Evolutionary conservation across 2,888 invertebrate species (phyloP), one percentile per base, ranked within the genome.

Genomic region (Oscheius sp.): DNA sequence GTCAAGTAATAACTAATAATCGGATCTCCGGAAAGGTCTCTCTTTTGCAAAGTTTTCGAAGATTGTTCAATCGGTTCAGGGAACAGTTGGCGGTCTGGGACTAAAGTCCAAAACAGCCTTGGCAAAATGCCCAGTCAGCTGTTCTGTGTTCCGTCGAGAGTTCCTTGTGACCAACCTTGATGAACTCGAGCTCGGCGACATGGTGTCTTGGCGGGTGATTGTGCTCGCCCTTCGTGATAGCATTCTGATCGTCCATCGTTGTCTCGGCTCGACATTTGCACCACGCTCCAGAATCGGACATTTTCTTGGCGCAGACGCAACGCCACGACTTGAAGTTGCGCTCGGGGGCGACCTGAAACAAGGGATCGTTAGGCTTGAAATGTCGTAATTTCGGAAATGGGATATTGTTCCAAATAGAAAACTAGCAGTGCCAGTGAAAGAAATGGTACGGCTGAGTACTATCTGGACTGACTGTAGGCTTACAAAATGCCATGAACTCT

Each of bases 271-370:
- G 82, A 58, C 87, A 87, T 72, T 87, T 87, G 75, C 84, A 85
- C 84, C 84, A 84, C 51, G 83, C 79, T 4, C 83, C 83, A 42
- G 79, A 75, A 58, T 84, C 84, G 53, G 85, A 84, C 83, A 88
- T 84, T 70, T 88, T 88, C 82, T 88, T 88, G 51, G 88, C 88
- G 73, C 88, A 87, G 2, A 88, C 88, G 73, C 88, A 88, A 10
- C 88, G 82, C 88, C 88, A 88, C 11, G 88, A 88, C 74, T 85
- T 83, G 77, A 85, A 83, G 60, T 84, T 79, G 32, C 80, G 74
- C n/a, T 84, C 84, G 32, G 82, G 83, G 37, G 78, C 76, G 33
- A 82, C 80, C 82, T 84, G 76, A 74, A 81, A 80, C 11, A n/a
- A 21, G 21, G 21, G 21, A 21, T 21, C 21, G 21, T 21, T 21